Evolutionary conservation across 2,888 invertebrate genomes (phyloP).

Genomic region (Onthophagus sagittarius): DNA sequence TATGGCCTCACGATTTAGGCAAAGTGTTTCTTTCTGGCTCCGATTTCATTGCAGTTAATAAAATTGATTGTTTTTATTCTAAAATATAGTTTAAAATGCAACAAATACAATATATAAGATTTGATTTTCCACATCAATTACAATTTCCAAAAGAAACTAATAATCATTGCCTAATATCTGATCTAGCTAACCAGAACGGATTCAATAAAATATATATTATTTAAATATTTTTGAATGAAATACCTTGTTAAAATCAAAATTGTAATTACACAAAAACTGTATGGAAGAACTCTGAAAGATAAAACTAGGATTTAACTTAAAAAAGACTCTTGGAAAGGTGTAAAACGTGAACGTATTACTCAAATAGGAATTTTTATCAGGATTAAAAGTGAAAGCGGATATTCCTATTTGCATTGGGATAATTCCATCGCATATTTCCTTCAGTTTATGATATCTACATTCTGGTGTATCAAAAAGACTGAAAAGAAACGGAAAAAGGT

Average conservation of each 20-base stretch:
- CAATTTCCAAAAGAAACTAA: too few relatives aligned
- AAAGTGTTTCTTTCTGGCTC: too few relatives aligned
- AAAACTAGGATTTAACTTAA: slow-evolving; percentile 58
- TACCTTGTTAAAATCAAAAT: slow-evolving; percentile 77
- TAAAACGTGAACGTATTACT: slow-evolving; percentile 66
- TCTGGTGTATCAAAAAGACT: slow-evolving; percentile 59
- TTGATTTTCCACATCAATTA: too few relatives aligned
- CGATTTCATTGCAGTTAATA: too few relatives aligned
- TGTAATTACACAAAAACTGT: slow-evolving; percentile 59
- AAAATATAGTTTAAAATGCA: too few relatives aligned
- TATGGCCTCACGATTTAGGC: too few relatives aligned
- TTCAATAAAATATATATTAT: too few relatives aligned
- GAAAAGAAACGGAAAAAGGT: slow-evolving; percentile 30
- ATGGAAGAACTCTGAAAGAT: slow-evolving; percentile 61
- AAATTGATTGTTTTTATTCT: too few relatives aligned
- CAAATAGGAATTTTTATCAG: slow-evolving; percentile 56
- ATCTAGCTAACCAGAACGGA: too few relatives aligned
- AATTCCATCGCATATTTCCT: slow-evolving; percentile 50
- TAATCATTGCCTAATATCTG: too few relatives aligned
- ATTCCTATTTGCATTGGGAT: slow-evolving; percentile 68
- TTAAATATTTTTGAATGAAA: neutral
- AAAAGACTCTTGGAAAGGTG: slow-evolving; percentile 62
- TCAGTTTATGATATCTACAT: slow-evolving; percentile 55
- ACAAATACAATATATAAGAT: too few relatives aligned
- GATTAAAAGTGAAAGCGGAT: slow-evolving; percentile 59